A percentile compares a stretch with the other conserved stretches of the same genome.
phyloP scores from a whole-genome alignment of 2,888 invertebrate genomes.

The Hoplodrina ambigua region DNA sequence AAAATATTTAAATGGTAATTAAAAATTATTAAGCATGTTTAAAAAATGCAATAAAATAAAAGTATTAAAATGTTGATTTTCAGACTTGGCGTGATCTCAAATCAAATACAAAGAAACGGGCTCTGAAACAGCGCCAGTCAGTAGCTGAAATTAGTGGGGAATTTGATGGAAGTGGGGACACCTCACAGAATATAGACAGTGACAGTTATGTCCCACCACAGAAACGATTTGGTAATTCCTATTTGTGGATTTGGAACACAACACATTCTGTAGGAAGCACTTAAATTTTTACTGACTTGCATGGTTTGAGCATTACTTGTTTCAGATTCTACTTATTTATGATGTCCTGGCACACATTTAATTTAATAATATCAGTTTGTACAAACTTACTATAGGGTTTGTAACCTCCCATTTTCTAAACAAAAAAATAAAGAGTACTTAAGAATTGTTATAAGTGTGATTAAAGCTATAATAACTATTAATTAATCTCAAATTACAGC shows the following conservation, averaged over 20 bases:
- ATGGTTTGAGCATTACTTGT: too few species aligned
- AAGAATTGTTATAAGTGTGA: too few species aligned
- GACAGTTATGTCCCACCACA: slow-evolving; percentile 52
- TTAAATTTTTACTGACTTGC: too few species aligned
- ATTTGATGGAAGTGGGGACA: slow-evolving; percentile 53
- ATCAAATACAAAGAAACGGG: slow-evolving; percentile 65
- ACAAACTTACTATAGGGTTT: too few species aligned
- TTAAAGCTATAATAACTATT: too few species aligned
- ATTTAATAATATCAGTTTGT: too few species aligned
- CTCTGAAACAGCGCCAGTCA: slow-evolving; percentile 60
- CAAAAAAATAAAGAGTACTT: too few species aligned
- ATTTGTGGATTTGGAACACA: neutral
- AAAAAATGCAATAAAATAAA: slow-evolving; percentile 1
- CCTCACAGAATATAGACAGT: slow-evolving; percentile 53
- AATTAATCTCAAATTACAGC: slow-evolving; percentile 53
- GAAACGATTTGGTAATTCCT: slow-evolving; percentile 48
- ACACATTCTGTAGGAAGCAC: neutral
- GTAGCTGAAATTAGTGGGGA: slow-evolving; percentile 62
- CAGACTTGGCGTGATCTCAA: slow-evolving; percentile 71
- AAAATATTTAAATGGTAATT: neutral
- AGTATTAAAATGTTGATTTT: neutral
- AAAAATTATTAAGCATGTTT: neutral
- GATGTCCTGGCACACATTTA: too few species aligned
- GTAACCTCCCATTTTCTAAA: too few species aligned
- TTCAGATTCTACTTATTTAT: too few species aligned